Evolutionary conservation across 2,113 vertebrate genomes (phyloP), one percentile per base, ranked within the genome.

Genomic region (Salvelinus sp.): DNA sequence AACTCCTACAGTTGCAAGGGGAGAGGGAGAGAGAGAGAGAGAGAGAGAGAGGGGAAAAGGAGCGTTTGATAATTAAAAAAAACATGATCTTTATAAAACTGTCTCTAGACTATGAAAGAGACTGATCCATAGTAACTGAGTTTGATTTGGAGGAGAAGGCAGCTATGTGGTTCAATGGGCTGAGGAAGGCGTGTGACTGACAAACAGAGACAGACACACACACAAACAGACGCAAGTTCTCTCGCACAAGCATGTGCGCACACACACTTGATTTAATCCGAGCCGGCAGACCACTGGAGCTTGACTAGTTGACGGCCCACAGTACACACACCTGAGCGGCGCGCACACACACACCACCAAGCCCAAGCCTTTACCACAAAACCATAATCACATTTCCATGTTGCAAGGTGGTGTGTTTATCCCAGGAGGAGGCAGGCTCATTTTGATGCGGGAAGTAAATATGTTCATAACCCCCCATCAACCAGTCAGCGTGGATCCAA

Each of bases 221-320:
- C 9, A 25, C 63, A 65, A 25, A 72, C 66, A 44, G 9, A 10
- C 2, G 38, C 9, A 44, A 9, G 38, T 10, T 44, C 38, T 44
- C 38, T 44, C 38, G 7, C 38, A 10, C 38, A 44, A 9, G 38
- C 0, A 44, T 74, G 30, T 44, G 69, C 73, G 3, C 62, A 28
- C 47, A 38, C 9, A 44, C 38, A 44, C 38, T 9, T 73, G 76
- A 76, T 74, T 78, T 81, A 76, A 85, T 76, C 38, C 67, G 76
- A 85, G 25, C 76, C 70, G 79, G 33, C 85, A 76, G 85, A 60
- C 70, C 63, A 79, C 30, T 67, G 70, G 62, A 74, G 79, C 64
- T 25, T 81, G 16, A 9, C 75, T 73, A 50, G 70, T 28, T 71
- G 58, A 25, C 80, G 68, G 27, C 54, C 74, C 77, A 84, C 38